These are phyloP conservation scores for Charanyca ferruginea DNA, from an alignment of 2,888 invertebrate species.

Conservation along the genomic window DNA sequence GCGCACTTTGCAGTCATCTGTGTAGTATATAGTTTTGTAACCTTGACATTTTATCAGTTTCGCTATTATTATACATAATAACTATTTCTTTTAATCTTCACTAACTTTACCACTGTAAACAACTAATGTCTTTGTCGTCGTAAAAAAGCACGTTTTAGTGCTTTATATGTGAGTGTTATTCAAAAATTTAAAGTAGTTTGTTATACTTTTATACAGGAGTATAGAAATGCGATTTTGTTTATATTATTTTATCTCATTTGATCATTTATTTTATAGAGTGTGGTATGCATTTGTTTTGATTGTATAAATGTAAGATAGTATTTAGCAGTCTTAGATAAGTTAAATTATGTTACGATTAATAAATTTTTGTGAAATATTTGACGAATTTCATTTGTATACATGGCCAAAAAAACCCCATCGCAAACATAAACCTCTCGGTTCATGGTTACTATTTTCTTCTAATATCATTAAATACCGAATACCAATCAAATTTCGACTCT, in stretches of 20 bases:
- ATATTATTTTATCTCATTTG: conserved; percentile 50
- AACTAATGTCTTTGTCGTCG: conserved; percentile 45
- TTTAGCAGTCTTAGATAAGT: conserved; percentile 78
- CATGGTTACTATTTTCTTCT: too few species aligned
- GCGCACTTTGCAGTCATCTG: conserved; percentile 33
- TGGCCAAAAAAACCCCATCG: too few species aligned
- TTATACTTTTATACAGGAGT: conserved; percentile 48
- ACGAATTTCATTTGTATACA: conserved; percentile 19
- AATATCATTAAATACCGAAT: too few species aligned
- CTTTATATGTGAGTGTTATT: conserved; percentile 65
- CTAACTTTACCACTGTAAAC: conserved; percentile 58
- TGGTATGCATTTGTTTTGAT: conserved; percentile 79
- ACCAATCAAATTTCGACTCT: too few species aligned
- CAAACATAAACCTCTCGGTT: too few species aligned
- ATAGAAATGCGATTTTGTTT: conserved; percentile 56
- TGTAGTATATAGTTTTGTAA: conserved; percentile 51
- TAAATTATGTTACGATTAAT: conserved; percentile 84
- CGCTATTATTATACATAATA: conserved; percentile 43
- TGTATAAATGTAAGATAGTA: conserved; percentile 83
- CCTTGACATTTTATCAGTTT: conserved; percentile 51
- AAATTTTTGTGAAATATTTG: conserved; percentile 77
- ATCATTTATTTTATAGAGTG: conserved; percentile 59
- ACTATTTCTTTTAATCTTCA: conserved; percentile 38
- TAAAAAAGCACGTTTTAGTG: conserved; percentile 79
- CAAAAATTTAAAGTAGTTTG: conserved; percentile 50